Conservation (phyloP, 2,797 vertebrate species). For the Botia almorhae region DNA sequence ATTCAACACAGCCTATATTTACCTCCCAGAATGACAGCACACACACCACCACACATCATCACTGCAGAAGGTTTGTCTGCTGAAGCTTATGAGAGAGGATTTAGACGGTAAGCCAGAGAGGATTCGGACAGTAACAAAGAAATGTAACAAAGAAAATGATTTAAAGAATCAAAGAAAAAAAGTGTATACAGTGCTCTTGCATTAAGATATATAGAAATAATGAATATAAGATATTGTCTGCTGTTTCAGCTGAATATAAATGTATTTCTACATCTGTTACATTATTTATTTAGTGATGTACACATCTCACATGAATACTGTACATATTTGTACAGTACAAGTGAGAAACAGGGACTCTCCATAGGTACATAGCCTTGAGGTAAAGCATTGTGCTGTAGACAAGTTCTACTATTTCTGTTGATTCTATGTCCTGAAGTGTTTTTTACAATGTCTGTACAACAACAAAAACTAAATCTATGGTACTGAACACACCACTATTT, state of each 20-base stretch:
- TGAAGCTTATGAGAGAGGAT: conserved; percentile 31
- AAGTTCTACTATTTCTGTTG: not conserved
- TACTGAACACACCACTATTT: not conserved
- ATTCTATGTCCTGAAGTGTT: not conserved
- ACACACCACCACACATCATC: conserved; percentile 34
- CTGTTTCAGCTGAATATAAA: not conserved
- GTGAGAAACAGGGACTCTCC: not conserved
- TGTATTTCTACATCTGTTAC: conserved; percentile 3
- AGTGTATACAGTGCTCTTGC: not conserved
- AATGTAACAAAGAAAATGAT: not conserved
- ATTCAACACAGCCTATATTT: conserved; percentile 55
- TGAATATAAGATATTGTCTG: not conserved
- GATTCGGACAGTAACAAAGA: conserved; percentile 21
- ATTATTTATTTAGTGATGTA: conserved; percentile 6
- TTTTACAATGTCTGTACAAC: not conserved
- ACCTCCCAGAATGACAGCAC: conserved; percentile 43
- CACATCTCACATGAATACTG: not conserved
- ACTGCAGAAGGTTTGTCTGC: conserved; percentile 17
- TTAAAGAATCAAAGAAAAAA: no score
- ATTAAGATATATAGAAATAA: not conserved
- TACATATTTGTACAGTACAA: no score
- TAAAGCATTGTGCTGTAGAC: not conserved
- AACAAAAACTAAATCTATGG: not conserved
- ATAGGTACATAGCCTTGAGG: not conserved
- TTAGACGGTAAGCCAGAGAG: conserved; percentile 31